Evolutionary conservation across 1,140 invertebrate genomes (phyloP), one percentile per base, ranked within the genome.

Genomic region (Yoshiicerus persimilis): DNA sequence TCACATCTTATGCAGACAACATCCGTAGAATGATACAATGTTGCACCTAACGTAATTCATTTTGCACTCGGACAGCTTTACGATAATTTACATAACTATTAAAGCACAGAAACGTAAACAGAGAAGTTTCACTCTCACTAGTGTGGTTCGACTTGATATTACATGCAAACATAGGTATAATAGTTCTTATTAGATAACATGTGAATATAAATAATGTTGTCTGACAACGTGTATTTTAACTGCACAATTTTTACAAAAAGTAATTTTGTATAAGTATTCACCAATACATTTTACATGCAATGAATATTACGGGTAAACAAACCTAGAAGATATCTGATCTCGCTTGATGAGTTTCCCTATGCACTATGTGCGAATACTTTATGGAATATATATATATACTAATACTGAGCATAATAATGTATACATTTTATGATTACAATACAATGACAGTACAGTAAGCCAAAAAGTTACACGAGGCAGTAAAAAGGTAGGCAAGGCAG

Each of bases 21-120:
- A n/a, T n/a, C n/a, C n/a, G n/a, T n/a, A n/a, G n/a, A n/a, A n/a
- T n/a, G n/a, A n/a, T n/a, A n/a, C n/a, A n/a, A n/a, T n/a, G n/a
- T n/a, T n/a, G n/a, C n/a, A n/a, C n/a, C n/a, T n/a, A n/a, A 27
- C 64, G 64, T 70, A 25, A 30, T 13, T 27, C 64, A 70, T 70
- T 70, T 70, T 70, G 23, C 13, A 30, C 11, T 25, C 64, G 64
- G 23, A 70, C 75, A 80, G 32, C 64, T 66, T 66, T 66, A 25
- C n/a, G 16, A 80, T 80, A 38, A 80, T 80, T 80, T 80, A 80
- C 75, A 80, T 80, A 80, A 80, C 16, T 34, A 80, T 80, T 38
- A 80, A 80, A 77, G n/a, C 23, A 23, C 30, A 36, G 30, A 34
- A 20, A 77, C 3, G 20, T n/a, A 36, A 34, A 36, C 30, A 75